These are phyloP conservation scores for Syngnathus acus DNA, from an alignment of 2,797 vertebrate species.

Conservation along the genomic window DNA sequence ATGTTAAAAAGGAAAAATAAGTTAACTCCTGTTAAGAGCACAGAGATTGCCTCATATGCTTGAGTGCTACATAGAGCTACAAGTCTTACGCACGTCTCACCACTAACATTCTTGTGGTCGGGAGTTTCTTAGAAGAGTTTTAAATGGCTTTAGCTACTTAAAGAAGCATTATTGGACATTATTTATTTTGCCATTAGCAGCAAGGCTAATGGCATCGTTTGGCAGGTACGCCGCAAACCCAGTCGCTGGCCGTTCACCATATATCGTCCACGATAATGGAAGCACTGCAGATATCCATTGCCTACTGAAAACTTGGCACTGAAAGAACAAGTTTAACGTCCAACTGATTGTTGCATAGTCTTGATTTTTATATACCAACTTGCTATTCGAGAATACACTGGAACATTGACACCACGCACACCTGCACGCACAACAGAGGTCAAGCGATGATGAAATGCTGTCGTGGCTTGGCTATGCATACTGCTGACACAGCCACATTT, in stretches of 20 bases:
- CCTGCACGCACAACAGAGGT: constrained; percentile 30
- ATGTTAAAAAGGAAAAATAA: background rate
- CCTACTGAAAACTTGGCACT: constrained; percentile 5
- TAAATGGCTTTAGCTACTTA: constrained; percentile 41
- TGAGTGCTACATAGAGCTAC: constrained; percentile 7
- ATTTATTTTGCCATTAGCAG: constrained; percentile 48
- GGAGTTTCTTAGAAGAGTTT: constrained; percentile 33
- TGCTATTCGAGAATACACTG: background rate
- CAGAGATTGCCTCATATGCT: background rate
- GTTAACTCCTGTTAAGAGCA: constrained; percentile 8
- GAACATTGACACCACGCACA: constrained; percentile 18
- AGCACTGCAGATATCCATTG: constrained; percentile 5
- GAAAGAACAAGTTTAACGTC: background rate
- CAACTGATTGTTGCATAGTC: background rate
- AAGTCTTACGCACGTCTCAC: constrained; percentile 14
- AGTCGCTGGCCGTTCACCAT: constrained; percentile 27
- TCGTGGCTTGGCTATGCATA: constrained; percentile 44
- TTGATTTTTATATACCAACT: background rate
- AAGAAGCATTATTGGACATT: constrained; percentile 26
- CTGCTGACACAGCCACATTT: constrained; percentile 61
- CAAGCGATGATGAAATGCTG: constrained; percentile 51
- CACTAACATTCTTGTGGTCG: constrained; percentile 32
- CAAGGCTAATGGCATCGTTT: constrained; percentile 45
- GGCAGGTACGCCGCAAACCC: constrained; percentile 43
- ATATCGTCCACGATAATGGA: constrained; percentile 13